Base-by-base conservation (phyloP, 64 coral and sea anemone genomes). In the Montipora cactus region DNA sequence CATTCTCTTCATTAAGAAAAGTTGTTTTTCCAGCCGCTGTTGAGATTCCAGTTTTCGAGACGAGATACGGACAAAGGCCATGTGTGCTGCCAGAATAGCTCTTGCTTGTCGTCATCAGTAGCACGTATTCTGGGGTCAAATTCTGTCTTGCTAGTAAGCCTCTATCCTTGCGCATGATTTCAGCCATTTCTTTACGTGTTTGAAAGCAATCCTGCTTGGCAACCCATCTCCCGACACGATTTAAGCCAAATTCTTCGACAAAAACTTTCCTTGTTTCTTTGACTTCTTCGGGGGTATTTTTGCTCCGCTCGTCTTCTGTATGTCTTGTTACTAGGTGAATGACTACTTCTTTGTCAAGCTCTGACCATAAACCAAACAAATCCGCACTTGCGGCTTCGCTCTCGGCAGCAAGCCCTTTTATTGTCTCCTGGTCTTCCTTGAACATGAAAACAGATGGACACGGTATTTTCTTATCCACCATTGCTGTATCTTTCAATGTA, bases 291-390 rank as follows among this genome's bases (percentile, higher is more conserved):
- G 81, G 47, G 1, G 59, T 19, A 2, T 2, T 67, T 8, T n/a
- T 13, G 8, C 4, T 37, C 44, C 8, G 37, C 4, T 61, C 44
- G 8, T n/a, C 10, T 5, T 10, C 1, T 5, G 5, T 67, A 13
- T 76, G 57, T 4, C 80, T 79, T 23, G 52, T 84, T 13, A 87
- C 75, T 44, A 96, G 19, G 13, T 90, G 88, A 61, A 96, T 14
- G 6, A 96, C 95, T 5, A 92, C 75, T 4, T 94, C 88, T 64
- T 64, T 64, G 47, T 67, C 55, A n/a, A 88, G 79, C 15, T 47
- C 90, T 19, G 95, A 94, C 80, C 91, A 96, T 47, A 96, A 47
- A 45, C 95, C 95, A 25, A 91, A 94, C 22, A 96, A 44, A 49
- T 87, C 80, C 25, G 91, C 95, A 45, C 46, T 68, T 13, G 28